phyloP scores from a whole-genome alignment of 2,113 vertebrate genomes.

The Parotia lawesii region DNA sequence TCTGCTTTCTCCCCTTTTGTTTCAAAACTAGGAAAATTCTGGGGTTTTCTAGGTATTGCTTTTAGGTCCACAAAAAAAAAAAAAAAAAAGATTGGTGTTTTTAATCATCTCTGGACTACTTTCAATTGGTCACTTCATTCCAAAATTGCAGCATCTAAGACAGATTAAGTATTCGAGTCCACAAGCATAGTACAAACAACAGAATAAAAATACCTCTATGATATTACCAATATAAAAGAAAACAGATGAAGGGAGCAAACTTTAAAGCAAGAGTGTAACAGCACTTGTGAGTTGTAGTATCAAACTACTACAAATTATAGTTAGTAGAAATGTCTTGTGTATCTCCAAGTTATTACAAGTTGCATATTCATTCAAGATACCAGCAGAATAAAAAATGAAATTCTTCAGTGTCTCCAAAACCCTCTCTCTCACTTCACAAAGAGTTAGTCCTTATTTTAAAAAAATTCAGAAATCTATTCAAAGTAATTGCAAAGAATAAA shows the following conservation, averaged over 20 bases:
- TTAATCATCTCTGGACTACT: background rate
- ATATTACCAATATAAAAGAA: background rate
- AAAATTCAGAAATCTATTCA: background rate
- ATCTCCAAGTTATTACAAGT: background rate
- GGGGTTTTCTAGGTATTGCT: background rate
- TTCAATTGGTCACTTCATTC: background rate
- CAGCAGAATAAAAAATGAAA: background rate
- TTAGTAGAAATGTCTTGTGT: background rate
- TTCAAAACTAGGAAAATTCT: background rate
- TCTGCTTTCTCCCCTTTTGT: background rate
- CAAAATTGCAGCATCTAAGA: background rate
- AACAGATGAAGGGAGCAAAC: background rate
- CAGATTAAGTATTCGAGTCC: background rate
- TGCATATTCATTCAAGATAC: background rate
- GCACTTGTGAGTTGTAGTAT: background rate
- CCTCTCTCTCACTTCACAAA: background rate
- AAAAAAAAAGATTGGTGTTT: fast-evolving
- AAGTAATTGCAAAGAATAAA: background rate
- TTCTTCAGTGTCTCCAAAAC: background rate
- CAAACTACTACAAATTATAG: background rate
- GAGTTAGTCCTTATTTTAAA: background rate
- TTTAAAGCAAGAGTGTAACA: background rate
- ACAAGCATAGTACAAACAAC: background rate
- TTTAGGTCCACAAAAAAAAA: background rate
- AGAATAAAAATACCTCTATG: background rate